Evolutionary conservation across 2,888 invertebrate species (phyloP).

Genomic region (Tetramorium bicarinatum): DNA sequence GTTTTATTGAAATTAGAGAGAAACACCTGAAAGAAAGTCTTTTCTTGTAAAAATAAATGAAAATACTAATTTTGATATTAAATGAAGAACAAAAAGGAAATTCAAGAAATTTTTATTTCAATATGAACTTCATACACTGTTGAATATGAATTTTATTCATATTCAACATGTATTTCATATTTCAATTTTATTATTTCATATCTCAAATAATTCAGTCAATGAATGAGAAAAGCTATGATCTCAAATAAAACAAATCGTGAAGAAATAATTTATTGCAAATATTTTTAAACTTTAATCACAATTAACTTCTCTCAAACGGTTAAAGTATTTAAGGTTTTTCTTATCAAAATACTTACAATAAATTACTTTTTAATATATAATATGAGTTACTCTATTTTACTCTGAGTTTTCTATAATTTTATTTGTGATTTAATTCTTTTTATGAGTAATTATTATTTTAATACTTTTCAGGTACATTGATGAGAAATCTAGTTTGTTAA

Average conservation of each 20-base stretch:
- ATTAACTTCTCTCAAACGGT: background rate
- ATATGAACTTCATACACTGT: background rate
- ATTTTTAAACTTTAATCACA: background rate
- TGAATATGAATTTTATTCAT: too few species aligned
- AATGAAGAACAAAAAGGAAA: background rate
- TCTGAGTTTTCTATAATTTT: background rate
- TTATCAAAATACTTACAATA: background rate
- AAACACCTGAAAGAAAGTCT: too few species aligned
- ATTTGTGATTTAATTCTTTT: too few species aligned
- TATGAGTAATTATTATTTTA: background rate
- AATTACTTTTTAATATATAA: too few species aligned
- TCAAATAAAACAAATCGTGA: background rate
- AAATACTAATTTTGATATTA: background rate
- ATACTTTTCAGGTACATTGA: background rate
- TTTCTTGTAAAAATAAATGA: background rate
- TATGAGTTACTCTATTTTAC: too few species aligned
- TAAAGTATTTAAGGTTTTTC: background rate
- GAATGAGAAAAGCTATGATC: background rate
- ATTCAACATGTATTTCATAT: too few species aligned
- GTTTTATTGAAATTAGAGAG: too few species aligned
- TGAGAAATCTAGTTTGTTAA: background rate
- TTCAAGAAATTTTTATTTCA: constrained; percentile 1
- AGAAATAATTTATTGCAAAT: background rate
- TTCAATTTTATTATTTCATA: background rate
- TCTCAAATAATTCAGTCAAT: background rate